Evolutionary conservation across 1,140 invertebrate genomes (phyloP), one percentile per base, ranked within the genome.

Genomic region (Drosophila bocki): DNA sequence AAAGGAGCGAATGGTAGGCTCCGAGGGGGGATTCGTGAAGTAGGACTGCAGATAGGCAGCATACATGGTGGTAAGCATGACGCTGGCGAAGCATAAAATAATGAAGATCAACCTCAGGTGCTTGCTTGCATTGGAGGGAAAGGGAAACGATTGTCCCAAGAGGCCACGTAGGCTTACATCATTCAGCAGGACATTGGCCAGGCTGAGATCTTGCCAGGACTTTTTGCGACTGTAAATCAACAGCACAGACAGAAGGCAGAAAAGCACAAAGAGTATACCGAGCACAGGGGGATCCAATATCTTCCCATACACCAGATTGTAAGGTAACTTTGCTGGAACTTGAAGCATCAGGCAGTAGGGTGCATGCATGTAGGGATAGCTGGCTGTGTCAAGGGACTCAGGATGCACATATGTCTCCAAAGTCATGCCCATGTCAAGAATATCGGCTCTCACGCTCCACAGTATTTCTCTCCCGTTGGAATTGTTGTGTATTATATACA

Each of bases 151-250:
- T 32, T 91, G 90, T 0, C 75, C 85, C 22, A 91, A n/a, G 2
- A 91, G 29, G 3, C 85, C 84, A 1, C 90, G 84, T 7, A 91
- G 41, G 26, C 67, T 67, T 22, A 71, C 80, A 32, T 85, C 83
- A n/a, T 85, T 85, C 3, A 90, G 47, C 26, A 88, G 57, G 5
- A 85, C 8, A n/a, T 67, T 57, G 19, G 26, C 3, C 1, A 84
- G 15, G 39, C 22, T 85, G 0, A 85, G 45, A 0, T 41, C 15
- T 0, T 48, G 22, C 82, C 78, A 85, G n/a, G 59, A 63, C 37
- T 61, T 26, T 0, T 47, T 19, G 12, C 60, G 37, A 17, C 67
- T 67, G 39, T 82, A 80, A 32, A 82, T 68, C 0, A 80, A 19
- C 53, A 86, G 51, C 33, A 82, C 50, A 0, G 83, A 80, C 13